Evolutionary conservation across 2,888 invertebrate species (phyloP).

Genomic region (Acronicta aceris): DNA sequence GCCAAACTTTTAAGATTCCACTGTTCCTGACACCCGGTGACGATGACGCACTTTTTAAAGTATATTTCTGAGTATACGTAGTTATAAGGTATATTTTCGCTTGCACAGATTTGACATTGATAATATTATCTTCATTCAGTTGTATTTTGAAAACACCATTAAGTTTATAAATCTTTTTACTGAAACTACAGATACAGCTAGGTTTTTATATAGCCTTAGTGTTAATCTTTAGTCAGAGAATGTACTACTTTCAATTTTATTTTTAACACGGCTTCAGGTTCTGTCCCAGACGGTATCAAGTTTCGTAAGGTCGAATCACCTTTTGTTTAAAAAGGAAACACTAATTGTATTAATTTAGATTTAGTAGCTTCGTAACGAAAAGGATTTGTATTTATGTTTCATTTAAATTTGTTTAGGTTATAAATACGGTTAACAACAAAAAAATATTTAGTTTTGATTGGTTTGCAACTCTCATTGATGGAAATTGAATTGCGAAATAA

Average conservation of each 20-base stretch:
- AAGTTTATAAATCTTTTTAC: too few relatives aligned
- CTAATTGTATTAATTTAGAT: slow-evolving; percentile 49
- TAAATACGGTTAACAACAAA: slow-evolving; percentile 9
- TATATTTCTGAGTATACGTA: too few relatives aligned
- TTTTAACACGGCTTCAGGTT: slow-evolving; percentile 46
- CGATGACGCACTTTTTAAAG: too few relatives aligned
- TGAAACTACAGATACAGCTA: background rate
- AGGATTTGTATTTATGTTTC: slow-evolving; percentile 27
- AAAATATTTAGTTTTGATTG: slow-evolving; percentile 6
- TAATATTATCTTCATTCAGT: too few relatives aligned
- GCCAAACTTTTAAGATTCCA: too few relatives aligned
- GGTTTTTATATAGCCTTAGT: slow-evolving; percentile 11
- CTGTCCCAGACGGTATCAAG: slow-evolving; percentile 34
- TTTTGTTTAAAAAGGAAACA: slow-evolving; percentile 40
- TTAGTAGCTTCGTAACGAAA: slow-evolving; percentile 3
- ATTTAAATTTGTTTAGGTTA: slow-evolving; percentile 18
- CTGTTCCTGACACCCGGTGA: too few relatives aligned
- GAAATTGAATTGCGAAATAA: background rate
- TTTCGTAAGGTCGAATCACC: slow-evolving; percentile 34
- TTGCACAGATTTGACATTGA: too few relatives aligned
- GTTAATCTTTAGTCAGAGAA: slow-evolving; percentile 3
- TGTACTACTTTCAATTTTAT: slow-evolving; percentile 30
- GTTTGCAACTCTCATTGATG: slow-evolving; percentile 5
- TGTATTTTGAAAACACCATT: too few relatives aligned
- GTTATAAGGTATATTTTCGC: too few relatives aligned